Evolutionary conservation across 2,888 invertebrate species (phyloP), one percentile per base, ranked within the genome.

Genomic region (Microctonus brassicae): DNA sequence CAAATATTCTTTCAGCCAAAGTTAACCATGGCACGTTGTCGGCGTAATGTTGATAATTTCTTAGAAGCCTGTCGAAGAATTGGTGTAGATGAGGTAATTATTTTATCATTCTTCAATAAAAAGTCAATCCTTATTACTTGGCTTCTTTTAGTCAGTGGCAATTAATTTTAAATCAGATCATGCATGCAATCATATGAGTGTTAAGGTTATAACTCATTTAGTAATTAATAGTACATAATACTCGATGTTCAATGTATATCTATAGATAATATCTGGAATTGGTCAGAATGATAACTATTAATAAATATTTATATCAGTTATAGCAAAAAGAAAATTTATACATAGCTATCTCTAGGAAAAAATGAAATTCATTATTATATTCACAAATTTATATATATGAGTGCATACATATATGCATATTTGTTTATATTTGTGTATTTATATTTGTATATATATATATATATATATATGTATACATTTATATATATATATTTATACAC

Each of bases 1-100:
- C 68, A 60, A 74, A 70, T 73, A 7, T 79, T 78, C 71, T 91
- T 91, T 52, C 89, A 97, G 97, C 97, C 97, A 42, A 97, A 97
- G 88, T 88, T 98, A 79, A 95, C 97, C n/a, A 94, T 96, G 93
- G 96, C 97, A 53, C 92, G 97, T 81, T 97, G 97, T 90, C 91
- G 97, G 82, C 91, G 96, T 83, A 98, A 98, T 87, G 97, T 98
- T 33, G 97, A 98, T 87, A 97, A 97, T 89, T 98, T 98, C 85
- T 89, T 98, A 80, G 97, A 97, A 84, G 97, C 97, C 24, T 98
- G 97, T 88, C 91, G 96, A 74, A 95, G 93, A 88, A 95, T 97
- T 82, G 98, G 98, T 77, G 96, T 98, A 13, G 94, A 96, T 89
- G 96, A 97, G 94, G 97, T 97, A 88, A 91, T 93, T 88, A 63